phyloP scores from a whole-genome alignment of 2,888 invertebrate genomes.

The Acrobeloides nanus region DNA sequence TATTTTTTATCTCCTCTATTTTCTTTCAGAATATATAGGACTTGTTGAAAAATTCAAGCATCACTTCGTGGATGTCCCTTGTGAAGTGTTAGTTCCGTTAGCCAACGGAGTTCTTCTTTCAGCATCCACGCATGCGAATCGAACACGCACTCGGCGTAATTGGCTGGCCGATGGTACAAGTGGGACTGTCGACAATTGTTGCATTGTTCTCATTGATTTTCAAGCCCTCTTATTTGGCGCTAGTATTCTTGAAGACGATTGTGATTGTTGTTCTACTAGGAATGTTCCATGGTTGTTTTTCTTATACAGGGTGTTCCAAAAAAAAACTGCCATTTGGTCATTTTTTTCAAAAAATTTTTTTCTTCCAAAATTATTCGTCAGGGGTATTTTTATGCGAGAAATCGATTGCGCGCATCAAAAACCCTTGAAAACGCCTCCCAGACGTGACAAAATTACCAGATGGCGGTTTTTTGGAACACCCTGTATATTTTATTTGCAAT shows the following conservation, averaged over 20 bases:
- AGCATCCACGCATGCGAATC: slow-evolving; percentile 34
- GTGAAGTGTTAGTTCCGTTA: neutral
- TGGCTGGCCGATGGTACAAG: slow-evolving; percentile 46
- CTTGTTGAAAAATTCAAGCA: neutral
- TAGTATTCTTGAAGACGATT: slow-evolving; percentile 46
- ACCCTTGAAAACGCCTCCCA: too few relatives aligned
- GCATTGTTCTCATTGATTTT: slow-evolving; percentile 41
- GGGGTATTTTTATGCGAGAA: too few relatives aligned
- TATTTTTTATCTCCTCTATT: slow-evolving; percentile 2
- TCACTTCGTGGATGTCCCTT: too few relatives aligned
- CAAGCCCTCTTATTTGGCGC: slow-evolving; percentile 45
- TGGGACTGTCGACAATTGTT: slow-evolving; percentile 45
- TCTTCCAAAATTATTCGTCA: too few relatives aligned
- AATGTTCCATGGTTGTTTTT: slow-evolving; percentile 38
- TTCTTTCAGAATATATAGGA: neutral
- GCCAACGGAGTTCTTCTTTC: slow-evolving; percentile 7
- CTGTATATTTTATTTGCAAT: too few relatives aligned
- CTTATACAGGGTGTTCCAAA: too few relatives aligned
- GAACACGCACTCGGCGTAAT: slow-evolving; percentile 36
- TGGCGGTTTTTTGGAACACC: too few relatives aligned
- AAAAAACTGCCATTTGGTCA: too few relatives aligned
- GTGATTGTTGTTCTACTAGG: slow-evolving; percentile 42
- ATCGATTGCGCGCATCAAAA: too few relatives aligned
- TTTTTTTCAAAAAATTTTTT: too few relatives aligned
- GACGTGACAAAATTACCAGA: too few relatives aligned